phyloP scores from a whole-genome alignment of 2,888 invertebrate genomes.

The Myopa testacea region DNA sequence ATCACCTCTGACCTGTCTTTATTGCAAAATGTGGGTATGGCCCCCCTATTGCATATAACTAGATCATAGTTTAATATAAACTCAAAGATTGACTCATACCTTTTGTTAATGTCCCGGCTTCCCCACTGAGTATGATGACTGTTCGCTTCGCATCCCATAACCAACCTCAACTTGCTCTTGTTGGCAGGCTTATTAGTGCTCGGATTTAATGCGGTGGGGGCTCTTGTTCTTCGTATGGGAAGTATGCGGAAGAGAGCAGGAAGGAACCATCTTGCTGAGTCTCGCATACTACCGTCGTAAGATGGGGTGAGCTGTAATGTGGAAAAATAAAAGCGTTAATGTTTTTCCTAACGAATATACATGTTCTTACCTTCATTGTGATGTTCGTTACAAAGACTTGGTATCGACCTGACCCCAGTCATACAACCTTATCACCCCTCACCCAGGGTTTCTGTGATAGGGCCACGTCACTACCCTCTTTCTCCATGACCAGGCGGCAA shows the following conservation, averaged over 20 bases:
- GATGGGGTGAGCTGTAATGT: background rate
- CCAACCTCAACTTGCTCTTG: too few species aligned
- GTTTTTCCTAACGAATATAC: slow-evolving; percentile 3
- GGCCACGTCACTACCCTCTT: slow-evolving; percentile 35
- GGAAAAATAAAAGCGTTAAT: background rate
- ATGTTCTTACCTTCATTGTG: background rate
- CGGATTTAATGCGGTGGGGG: background rate
- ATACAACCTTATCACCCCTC: background rate
- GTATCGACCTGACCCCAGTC: background rate
- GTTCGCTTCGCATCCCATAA: too few species aligned
- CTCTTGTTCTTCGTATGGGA: too few species aligned
- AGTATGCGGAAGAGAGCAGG: background rate
- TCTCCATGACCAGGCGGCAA: slow-evolving; percentile 29
- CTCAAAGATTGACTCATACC: too few species aligned
- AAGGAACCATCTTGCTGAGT: background rate
- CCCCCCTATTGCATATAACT: too few species aligned
- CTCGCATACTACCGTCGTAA: background rate
- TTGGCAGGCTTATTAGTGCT: too few species aligned
- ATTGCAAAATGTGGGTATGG: too few species aligned
- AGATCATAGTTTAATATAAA: too few species aligned
- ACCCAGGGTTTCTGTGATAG: slow-evolving; percentile 39
- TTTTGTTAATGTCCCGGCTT: too few species aligned
- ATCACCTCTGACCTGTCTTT: too few species aligned
- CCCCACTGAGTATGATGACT: too few species aligned
- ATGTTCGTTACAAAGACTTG: background rate